Conservation (phyloP, 2,888 invertebrate species). For the Platycnemis pennipes region DNA sequence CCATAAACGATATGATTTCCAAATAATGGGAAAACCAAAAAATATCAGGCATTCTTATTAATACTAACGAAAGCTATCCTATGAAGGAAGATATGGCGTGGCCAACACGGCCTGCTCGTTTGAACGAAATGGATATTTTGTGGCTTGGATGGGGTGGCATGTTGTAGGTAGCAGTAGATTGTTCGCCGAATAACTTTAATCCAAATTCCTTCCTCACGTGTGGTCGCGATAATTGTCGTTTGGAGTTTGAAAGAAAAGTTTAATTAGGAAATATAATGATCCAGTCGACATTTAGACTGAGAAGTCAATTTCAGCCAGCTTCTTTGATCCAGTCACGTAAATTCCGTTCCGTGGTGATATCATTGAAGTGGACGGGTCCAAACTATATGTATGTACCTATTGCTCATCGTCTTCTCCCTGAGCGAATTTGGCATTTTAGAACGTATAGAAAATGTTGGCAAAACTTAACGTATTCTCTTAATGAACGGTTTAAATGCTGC, state of each 20-base stretch:
- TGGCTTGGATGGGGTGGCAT: no score
- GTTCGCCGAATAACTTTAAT: background rate
- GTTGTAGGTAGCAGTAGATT: no score
- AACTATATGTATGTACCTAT: background rate
- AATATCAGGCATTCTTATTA: no score
- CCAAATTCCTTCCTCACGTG: background rate
- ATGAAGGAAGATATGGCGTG: no score
- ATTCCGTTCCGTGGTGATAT: background rate
- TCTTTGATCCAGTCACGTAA: background rate
- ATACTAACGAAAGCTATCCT: no score
- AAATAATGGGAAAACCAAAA: no score
- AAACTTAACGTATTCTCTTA: background rate
- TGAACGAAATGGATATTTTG: no score
- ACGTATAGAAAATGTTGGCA: background rate
- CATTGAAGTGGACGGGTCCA: background rate
- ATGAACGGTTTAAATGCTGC: background rate
- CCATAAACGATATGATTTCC: no score
- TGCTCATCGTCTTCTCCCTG: background rate
- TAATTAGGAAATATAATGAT: background rate
- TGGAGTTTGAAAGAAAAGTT: background rate
- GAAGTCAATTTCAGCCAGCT: background rate
- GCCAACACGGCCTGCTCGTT: no score
- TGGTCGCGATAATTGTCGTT: background rate
- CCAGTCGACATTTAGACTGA: background rate
- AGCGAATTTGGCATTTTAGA: background rate